Evolutionary conservation across 2,888 invertebrate species (phyloP), one percentile per base, ranked within the genome.

Genomic region (Plagiodera versicolora): DNA sequence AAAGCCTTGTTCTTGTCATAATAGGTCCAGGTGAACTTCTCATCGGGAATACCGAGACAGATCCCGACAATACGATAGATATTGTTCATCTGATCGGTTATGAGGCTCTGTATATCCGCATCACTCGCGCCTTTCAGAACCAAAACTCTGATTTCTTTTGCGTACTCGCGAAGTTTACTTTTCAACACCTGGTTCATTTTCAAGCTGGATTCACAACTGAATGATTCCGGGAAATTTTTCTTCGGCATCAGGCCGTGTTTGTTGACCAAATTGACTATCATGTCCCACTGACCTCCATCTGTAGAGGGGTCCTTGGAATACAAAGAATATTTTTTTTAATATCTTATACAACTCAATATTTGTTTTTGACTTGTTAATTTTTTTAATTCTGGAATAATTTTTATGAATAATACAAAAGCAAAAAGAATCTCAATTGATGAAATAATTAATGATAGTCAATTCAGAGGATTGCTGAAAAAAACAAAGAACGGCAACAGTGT

Each of bases 221-320:
- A 91, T 0, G 91, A 86, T 75, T 95, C 95, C 0, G 94, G 92
- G 79, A 90, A 95, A 75, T 89, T 90, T 74, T 88, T 87, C 83
- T 95, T 95, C 56, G 95, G 95, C 83, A 95, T 87, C 55, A 95
- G 80, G 11, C 95, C 95, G 75, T 95, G 88, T 75, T 92, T 92
- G 78, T 90, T 91, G 58, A 95, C 87, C 17, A 95, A 81, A 79
- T 94, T 94, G 24, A 90, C 89, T 61, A 95, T 81, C 94, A 95
- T 95, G 76, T 94, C 92, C 95, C 94, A 95, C 77, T 95, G 95
- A 0, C 95, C 94, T 24, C 94, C 94, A 74, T 94, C 94, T 65
- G 86, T 86, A 54, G 88, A 87, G n/a, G 93, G 92, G 75, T 92
- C 91, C 86, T 89, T 14, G 10, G 14, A 39, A 39, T 32, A 10